Evolutionary conservation across 1,140 invertebrate species (phyloP), one percentile per base, ranked within the genome.

Genomic region (Limonius californicus): DNA sequence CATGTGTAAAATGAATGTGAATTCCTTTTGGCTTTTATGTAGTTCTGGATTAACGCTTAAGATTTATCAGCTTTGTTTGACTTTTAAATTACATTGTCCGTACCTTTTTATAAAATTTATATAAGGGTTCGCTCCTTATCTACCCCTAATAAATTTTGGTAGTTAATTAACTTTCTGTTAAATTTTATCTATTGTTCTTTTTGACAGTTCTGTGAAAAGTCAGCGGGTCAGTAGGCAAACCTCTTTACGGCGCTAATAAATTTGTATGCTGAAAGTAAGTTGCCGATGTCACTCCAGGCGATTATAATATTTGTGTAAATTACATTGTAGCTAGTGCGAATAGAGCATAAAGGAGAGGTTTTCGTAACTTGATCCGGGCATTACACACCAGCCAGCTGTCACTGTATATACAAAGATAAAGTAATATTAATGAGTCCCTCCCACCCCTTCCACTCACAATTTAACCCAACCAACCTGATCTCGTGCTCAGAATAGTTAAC

Each of bases 371-470:
- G 16, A 19, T 50, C 45, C 45, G 8, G 19, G 45, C 45, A 21
- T 50, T 39, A 50, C 16, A 50, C 45, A 50, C 45, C 45, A 18
- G 45, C 45, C 19, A 50, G 58, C 59, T 61, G 47, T 61, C 59
- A 61, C 59, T 61, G 50, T 42, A 61, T 50, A 54, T 54, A 54
- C 59, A 54, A 35, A 61, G 59, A 61, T 61, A 61, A 61, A 61
- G 59, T 61, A 61, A 61, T 61, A 61, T 61, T 61, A 61, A 61
- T 61, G 59, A 61, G 54, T 32, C 54, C 23, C 59, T 61, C 47
- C 35, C 30, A 30, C 47, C 50, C 27, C 15, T 50, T 27, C 59
- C 59, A 4, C 21, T 32, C 16, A 39, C 23, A 39, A 11, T 35
- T 18, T 35, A 14, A 27, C n/a, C 23, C 9, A 12, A 15, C 32